A percentile compares a stretch with the other conserved stretches of the same genome.
phyloP scores from a whole-genome alignment of 2,888 invertebrate species.

The Teinopalpus imperialis region DNA sequence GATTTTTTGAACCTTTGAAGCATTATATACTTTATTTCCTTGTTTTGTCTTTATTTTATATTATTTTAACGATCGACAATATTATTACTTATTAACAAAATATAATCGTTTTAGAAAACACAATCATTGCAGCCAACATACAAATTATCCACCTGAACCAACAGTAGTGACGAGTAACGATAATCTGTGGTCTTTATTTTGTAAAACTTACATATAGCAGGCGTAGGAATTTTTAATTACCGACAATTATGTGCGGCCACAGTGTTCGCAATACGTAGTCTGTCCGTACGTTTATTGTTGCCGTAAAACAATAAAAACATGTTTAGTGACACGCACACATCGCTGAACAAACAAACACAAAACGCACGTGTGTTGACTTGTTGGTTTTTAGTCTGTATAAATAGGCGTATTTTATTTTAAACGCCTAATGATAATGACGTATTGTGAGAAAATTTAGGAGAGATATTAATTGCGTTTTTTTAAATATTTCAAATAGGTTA shows the following conservation, averaged over 20 bases:
- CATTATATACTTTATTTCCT: too few species aligned
- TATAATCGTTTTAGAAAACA: conserved; percentile 10
- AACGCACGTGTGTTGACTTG: conserved; percentile 47
- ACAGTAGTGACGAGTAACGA: conserved; percentile 5
- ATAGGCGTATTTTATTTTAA: conserved; percentile 17
- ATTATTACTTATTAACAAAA: too few species aligned
- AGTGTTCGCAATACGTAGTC: conserved; percentile 32
- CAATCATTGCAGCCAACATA: conserved; percentile 7
- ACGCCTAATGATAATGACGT: conserved; percentile 6
- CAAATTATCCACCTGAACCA: conserved; percentile 16
- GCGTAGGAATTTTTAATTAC: conserved; percentile 43
- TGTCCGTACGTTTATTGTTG: conserved; percentile 46
- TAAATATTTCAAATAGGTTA: too few species aligned
- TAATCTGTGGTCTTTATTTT: conserved; percentile 31
- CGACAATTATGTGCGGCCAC: conserved; percentile 46
- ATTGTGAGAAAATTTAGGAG: neutral
- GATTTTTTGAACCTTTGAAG: too few species aligned
- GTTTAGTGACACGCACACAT: conserved; percentile 67
- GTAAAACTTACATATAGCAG: conserved; percentile 29
- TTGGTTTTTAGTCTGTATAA: conserved; percentile 17
- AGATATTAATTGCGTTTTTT: too few species aligned
- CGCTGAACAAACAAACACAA: conserved; percentile 62
- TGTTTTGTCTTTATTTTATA: too few species aligned
- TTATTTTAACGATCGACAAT: too few species aligned
- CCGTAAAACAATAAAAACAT: conserved; percentile 67